Conservation (phyloP, 2,113 vertebrate genomes). For the Scomber scombrus region DNA sequence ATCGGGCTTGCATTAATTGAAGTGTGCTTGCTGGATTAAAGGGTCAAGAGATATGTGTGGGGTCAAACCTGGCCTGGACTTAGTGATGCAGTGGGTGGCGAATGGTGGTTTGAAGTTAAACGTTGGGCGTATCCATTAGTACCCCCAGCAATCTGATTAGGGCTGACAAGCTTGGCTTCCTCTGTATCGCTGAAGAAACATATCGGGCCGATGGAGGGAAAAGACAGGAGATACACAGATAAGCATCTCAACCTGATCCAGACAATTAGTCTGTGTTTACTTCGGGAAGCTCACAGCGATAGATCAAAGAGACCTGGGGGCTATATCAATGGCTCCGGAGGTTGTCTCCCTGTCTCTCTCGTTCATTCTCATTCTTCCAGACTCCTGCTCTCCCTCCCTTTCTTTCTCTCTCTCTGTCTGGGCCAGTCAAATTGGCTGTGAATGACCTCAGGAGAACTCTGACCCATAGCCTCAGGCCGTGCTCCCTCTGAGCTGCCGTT, state of each 20-base stretch:
- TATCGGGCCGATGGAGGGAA: conserved; percentile 82
- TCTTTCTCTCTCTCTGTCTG: conserved; percentile 17
- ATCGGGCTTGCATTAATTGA: conserved; percentile 80
- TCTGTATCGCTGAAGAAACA: conserved; percentile 85
- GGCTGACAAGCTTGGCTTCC: conserved; percentile 83
- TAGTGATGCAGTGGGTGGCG: not conserved
- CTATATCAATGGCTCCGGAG: conserved; percentile 72
- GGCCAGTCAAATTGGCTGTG: conserved; percentile 35
- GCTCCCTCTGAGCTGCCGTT: conserved; percentile 37
- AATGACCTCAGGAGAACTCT: conserved; percentile 69
- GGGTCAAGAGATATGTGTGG: conserved; percentile 72
- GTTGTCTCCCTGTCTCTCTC: conserved; percentile 66
- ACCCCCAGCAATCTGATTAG: conserved; percentile 82
- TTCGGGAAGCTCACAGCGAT: conserved; percentile 85
- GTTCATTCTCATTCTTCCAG: conserved; percentile 54
- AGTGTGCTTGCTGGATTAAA: conserved; percentile 69
- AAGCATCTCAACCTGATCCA: conserved; percentile 89
- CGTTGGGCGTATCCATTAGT: conserved; percentile 34
- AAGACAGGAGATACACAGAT: conserved; percentile 82
- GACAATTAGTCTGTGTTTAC: conserved; percentile 95
- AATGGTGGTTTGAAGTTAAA: conserved; percentile 43
- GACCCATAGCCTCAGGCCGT: conserved; percentile 53
- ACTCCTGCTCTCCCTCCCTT: conserved; percentile 26
- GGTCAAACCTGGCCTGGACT: conserved; percentile 53
- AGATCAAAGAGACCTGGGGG: conserved; percentile 85